A percentile compares a stretch with the other conserved stretches of the same genome.
Conservation (phyloP, 2,113 vertebrate species). For the Lasiurus borealis region DNA sequence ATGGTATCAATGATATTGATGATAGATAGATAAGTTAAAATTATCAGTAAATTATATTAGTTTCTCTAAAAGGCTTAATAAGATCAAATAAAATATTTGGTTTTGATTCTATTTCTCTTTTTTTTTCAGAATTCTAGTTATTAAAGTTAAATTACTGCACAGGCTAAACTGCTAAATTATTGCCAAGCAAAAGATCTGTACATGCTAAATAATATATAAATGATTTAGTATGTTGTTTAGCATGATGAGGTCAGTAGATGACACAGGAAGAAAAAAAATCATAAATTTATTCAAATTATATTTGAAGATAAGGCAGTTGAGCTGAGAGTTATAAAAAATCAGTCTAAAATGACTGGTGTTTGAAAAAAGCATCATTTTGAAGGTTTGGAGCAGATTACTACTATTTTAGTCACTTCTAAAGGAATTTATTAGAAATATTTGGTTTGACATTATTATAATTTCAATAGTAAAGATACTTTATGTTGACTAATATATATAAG, state of each 20-base stretch:
- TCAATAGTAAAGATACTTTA: slow-evolving; percentile 3
- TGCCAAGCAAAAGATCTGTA: background rate
- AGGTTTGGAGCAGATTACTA: background rate
- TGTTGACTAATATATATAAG: slow-evolving; percentile 9
- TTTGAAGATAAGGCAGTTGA: background rate
- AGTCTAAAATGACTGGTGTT: background rate
- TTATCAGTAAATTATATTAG: background rate
- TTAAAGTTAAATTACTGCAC: background rate
- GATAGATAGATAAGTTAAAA: background rate
- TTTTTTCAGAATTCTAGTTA: background rate
- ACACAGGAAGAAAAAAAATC: background rate
- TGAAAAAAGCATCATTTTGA: background rate
- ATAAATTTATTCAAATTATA: background rate
- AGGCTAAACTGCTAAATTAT: background rate
- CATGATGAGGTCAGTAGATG: background rate
- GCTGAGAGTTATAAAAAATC: background rate
- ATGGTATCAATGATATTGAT: background rate
- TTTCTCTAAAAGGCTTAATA: background rate
- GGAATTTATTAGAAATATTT: background rate
- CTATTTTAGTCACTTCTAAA: background rate
- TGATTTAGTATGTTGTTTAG: background rate
- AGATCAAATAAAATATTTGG: background rate
- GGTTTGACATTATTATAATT: background rate
- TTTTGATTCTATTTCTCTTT: background rate
- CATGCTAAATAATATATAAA: background rate